Percentiles rank a stretch among this genome's conserved stretches.
phyloP scores from a whole-genome alignment of 1,140 invertebrate genomes.

The Drosophila oshimai region DNA sequence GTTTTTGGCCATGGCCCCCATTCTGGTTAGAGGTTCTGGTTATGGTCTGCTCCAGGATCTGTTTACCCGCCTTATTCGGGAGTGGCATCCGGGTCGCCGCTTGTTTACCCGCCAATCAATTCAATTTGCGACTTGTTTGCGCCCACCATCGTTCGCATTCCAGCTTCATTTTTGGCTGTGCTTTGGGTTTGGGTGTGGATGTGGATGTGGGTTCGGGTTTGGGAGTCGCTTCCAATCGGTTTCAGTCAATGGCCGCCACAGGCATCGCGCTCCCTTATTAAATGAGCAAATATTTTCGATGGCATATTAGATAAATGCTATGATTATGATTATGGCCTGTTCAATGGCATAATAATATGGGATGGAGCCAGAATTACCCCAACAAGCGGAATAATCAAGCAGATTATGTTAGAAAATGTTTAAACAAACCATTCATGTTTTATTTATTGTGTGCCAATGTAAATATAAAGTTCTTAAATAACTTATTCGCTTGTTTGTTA shows the following conservation, averaged over 20 bases:
- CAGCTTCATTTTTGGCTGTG: constrained; percentile 29
- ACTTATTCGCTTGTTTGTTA: no score
- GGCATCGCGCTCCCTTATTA: constrained; percentile 37
- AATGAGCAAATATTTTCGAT: constrained; percentile 53
- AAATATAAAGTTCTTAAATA: neutral
- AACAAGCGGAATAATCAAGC: constrained; percentile 14
- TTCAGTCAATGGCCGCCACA: constrained; percentile 15
- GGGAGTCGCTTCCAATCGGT: neutral
- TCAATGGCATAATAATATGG: constrained; percentile 34
- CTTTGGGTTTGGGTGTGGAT: neutral
- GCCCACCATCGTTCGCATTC: constrained; percentile 24
- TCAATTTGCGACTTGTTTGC: constrained; percentile 61
- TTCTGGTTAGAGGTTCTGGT: constrained; percentile 16
- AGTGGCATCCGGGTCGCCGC: constrained; percentile 22
- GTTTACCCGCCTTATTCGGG: constrained; percentile 14
- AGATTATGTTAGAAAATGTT: neutral
- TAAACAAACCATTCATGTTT: neutral
- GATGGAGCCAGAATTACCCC: neutral
- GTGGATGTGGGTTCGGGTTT: neutral
- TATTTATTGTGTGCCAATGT: neutral
- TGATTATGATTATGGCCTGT: constrained; percentile 48
- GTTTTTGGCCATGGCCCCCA: neutral
- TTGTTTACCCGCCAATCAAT: constrained; percentile 58
- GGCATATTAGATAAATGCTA: constrained; percentile 48
- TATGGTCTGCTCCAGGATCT: neutral